Evolutionary conservation across 2,888 invertebrate genomes (phyloP).

Genomic region (Axea sp.): DNA sequence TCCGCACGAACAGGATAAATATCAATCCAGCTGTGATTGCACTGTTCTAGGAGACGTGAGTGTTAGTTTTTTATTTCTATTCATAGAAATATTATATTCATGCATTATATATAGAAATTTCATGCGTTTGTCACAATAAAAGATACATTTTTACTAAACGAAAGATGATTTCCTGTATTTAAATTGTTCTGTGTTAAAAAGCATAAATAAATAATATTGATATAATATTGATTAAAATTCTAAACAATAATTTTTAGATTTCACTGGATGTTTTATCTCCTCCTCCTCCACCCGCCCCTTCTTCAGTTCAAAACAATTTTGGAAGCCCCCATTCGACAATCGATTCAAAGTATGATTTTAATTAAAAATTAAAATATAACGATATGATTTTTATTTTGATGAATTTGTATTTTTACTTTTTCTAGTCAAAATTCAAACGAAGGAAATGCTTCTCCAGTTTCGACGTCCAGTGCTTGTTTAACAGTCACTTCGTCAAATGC

Average conservation of each 20-base stretch:
- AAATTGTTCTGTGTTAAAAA: too few species aligned
- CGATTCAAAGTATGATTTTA: slow-evolving; percentile 75
- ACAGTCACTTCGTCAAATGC: slow-evolving; percentile 53
- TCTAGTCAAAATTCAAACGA: slow-evolving; percentile 57
- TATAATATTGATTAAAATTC: too few species aligned
- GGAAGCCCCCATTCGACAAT: slow-evolving; percentile 70
- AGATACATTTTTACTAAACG: too few species aligned
- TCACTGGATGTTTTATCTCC: slow-evolving; percentile 73
- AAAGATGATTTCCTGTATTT: too few species aligned
- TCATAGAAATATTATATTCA: too few species aligned
- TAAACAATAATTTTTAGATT: too few species aligned
- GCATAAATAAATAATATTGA: too few species aligned
- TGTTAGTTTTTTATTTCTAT: slow-evolving; percentile 46
- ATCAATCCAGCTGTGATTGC: slow-evolving; percentile 96
- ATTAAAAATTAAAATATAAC: too few species aligned
- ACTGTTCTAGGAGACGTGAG: slow-evolving; percentile 94
- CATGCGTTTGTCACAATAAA: too few species aligned
- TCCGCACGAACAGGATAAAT: slow-evolving; percentile 91
- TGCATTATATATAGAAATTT: too few species aligned
- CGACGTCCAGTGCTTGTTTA: slow-evolving; percentile 46
- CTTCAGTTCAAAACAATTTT: slow-evolving; percentile 64
- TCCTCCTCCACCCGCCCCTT: slow-evolving; percentile 60
- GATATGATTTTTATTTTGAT: too few species aligned
- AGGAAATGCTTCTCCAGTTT: slow-evolving; percentile 55
- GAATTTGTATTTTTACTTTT: too few species aligned